These are phyloP conservation scores for Phyllotreta cruciferae DNA, from an alignment of 2,888 invertebrate species.

Conservation along the genomic window DNA sequence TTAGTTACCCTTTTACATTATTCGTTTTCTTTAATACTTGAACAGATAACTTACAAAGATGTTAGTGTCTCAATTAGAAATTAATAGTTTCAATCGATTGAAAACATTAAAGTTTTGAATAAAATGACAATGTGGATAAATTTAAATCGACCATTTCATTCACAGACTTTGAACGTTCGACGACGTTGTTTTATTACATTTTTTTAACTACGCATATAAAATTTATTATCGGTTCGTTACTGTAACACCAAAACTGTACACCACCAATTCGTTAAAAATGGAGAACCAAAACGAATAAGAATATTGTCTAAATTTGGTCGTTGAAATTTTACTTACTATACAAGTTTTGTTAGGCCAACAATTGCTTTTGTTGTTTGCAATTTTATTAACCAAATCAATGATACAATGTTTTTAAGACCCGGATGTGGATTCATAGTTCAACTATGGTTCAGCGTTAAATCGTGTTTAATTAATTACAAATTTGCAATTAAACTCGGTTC, in stretches of 20 bases:
- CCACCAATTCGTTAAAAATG: slow-evolving; percentile 51
- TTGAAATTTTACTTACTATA: slow-evolving; percentile 44
- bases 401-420: background rate
- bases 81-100: too few species aligned
- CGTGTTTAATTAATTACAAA: too few species aligned
- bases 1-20: too few species aligned
- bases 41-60: too few species aligned
- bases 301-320: slow-evolving; percentile 49
- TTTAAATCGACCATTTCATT: too few species aligned
- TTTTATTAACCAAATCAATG: slow-evolving; percentile 10
- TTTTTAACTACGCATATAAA: slow-evolving; percentile 43
- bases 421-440: too few species aligned
- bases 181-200: slow-evolving; percentile 13
- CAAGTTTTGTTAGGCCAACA: slow-evolving; percentile 35
- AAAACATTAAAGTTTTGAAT: too few species aligned
- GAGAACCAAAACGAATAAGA: slow-evolving; percentile 45
- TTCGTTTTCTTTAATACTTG: too few species aligned
- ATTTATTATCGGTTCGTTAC: slow-evolving; percentile 41
- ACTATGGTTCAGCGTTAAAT: too few species aligned
- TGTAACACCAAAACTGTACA: slow-evolving; percentile 54
- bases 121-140: too few species aligned
- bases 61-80: too few species aligned
- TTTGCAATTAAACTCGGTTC: too few species aligned
- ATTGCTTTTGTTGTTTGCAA: slow-evolving; percentile 14
- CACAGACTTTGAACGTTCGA: background rate